Evolutionary conservation across 1,140 invertebrate species (phyloP), one percentile per base, ranked within the genome.

Genomic region (Eueides isabella): DNA sequence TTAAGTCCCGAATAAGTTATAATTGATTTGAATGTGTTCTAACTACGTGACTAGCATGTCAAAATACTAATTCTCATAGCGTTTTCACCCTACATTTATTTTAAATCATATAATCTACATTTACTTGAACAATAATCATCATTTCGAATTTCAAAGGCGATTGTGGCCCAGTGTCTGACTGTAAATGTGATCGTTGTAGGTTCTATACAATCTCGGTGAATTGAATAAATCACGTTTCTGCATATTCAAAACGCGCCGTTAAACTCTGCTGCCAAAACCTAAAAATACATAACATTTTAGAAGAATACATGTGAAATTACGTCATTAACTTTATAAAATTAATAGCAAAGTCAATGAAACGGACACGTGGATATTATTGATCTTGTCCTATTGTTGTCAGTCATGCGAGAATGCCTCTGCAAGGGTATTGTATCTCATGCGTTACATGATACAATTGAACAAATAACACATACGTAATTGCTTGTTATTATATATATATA

Each of bases 341-440:
- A 55, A 55, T 55, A 55, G 48, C 48, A 23, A 23, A 55, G 11
- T 55, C 11, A 55, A 12, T 14, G 19, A 23, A 55, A 26, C 48
- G 48, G 19, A 23, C 23, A 7, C 23, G 19, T 26, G n/a, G n/a
- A n/a, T n/a, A 55, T 55, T 26, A 55, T 55, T 55, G 48, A 55
- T 55, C 48, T 23, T 26, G 9, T 55, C 23, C 7, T 16, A 55
- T 55, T 55, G 19, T 55, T 5, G 48, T 55, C 48, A 23, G 48
- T 55, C 48, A 55, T 55, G 48, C 48, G 48, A 55, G 48, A 55
- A 55, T 55, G 48, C 48, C 23, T 26, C 23, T 55, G 48, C 48
- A 55, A 55, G 48, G 48, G 48, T 55, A 55, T 55, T 55, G 44
- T 48, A 48, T 48, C 44, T 48, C 44, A 48, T 55, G 44, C 44